Evolutionary conservation across 2,888 invertebrate genomes (phyloP).

Genomic region (Serripes groenlandicus): DNA sequence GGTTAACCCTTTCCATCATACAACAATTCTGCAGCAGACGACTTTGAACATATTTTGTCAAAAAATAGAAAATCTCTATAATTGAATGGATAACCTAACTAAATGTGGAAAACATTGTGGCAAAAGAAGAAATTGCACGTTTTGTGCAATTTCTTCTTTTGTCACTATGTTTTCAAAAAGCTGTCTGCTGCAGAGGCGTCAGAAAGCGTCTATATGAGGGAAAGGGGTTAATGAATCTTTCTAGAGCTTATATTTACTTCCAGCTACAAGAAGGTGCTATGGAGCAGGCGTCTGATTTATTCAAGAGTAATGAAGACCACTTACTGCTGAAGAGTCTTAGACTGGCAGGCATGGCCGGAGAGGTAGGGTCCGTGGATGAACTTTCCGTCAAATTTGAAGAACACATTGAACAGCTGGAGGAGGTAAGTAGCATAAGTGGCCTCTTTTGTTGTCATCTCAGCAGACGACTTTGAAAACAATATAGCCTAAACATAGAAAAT

Average conservation of each 20-base stretch:
- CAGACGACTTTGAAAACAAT: too few relatives aligned
- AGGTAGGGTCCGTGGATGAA: constrained; percentile 96
- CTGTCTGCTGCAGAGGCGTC: neutral
- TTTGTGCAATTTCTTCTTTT: neutral
- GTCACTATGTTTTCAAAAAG: neutral
- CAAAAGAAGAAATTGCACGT: neutral
- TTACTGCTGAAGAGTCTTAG: constrained; percentile 89
- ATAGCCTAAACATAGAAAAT: too few relatives aligned
- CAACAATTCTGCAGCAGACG: too few relatives aligned
- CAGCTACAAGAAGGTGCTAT: constrained; percentile 94
- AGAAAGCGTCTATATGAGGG: neutral
- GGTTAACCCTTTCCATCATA: too few relatives aligned
- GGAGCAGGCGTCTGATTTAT: constrained; percentile 93
- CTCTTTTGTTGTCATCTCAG: too few relatives aligned
- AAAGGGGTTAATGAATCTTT: neutral
- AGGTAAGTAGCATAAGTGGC: too few relatives aligned
- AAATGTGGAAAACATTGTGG: neutral
- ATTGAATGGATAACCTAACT: too few relatives aligned
- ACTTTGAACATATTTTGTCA: too few relatives aligned
- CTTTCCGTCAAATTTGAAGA: constrained; percentile 98
- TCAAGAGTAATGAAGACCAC: constrained; percentile 87
- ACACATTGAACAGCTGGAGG: constrained; percentile 99
- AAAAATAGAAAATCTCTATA: too few relatives aligned
- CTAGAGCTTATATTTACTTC: constrained; percentile 11
- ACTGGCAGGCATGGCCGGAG: constrained; percentile 92